Percentiles rank a stretch among this genome's conserved stretches.
phyloP scores from a whole-genome alignment of 2,113 vertebrate species.

The Orcinus orca region DNA sequence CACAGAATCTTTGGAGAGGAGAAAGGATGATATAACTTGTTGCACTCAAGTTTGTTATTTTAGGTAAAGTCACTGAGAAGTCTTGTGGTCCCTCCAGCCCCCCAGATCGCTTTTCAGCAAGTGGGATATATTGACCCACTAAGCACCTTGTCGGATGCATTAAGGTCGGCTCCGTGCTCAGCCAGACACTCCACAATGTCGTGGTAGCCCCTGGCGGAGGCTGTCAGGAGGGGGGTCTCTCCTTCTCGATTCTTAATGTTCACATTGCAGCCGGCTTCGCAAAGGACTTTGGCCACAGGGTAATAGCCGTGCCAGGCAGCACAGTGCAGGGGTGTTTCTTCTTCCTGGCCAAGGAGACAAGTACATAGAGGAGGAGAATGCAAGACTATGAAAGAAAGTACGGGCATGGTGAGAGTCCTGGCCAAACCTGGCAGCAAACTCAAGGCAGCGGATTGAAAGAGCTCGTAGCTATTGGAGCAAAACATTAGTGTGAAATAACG shows the following conservation, averaged over 20 bases:
- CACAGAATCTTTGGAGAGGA: background rate
- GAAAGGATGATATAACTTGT: background rate
- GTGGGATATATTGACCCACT: background rate
- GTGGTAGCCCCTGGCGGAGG: constrained; percentile 94
- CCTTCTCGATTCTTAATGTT: constrained; percentile 94
- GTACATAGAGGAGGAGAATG: background rate
- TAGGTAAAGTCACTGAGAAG: background rate
- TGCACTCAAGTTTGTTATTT: constrained; percentile 8
- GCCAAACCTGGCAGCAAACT: background rate
- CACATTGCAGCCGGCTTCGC: constrained; percentile 89
- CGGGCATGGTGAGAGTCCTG: background rate
- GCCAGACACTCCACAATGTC: constrained; percentile 96
- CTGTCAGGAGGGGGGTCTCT: constrained; percentile 94
- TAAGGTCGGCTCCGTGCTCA: constrained; percentile 90
- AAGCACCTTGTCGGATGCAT: constrained; percentile 93
- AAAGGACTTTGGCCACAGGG: constrained; percentile 90
- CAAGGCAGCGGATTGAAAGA: background rate
- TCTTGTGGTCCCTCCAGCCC: background rate
- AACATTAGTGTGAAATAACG: background rate
- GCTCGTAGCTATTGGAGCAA: background rate
- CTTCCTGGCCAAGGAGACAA: constrained; percentile 85
- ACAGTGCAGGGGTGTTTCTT: constrained; percentile 96
- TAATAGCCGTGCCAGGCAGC: constrained; percentile 98
- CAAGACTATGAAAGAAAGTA: background rate
- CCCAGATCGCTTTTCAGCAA: background rate